Evolutionary conservation across 2,888 invertebrate species (phyloP).

Genomic region (Augochlorella aurata): DNA sequence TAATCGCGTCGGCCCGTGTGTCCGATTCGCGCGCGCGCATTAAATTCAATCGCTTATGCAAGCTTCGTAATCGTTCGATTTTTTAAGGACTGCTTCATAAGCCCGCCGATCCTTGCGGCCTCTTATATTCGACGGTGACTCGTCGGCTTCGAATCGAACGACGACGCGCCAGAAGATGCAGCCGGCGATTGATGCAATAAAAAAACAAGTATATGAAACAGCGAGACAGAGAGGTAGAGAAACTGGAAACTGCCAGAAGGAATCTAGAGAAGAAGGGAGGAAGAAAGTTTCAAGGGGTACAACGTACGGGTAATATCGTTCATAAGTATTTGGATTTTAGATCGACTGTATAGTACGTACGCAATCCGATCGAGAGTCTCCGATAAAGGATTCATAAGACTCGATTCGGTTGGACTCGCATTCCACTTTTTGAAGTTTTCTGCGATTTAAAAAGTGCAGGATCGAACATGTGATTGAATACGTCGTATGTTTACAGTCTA

Average conservation of each 20-base stretch:
- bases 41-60: constrained; percentile 42
- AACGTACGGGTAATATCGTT: constrained; percentile 7
- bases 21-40: neutral
- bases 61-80: constrained; percentile 9
- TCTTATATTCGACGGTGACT: constrained; percentile 39
- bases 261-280: neutral
- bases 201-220: constrained; percentile 17
- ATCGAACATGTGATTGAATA: too few species aligned
- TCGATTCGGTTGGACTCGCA: neutral
- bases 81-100: constrained; percentile 22
- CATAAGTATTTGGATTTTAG: neutral
- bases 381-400: neutral
- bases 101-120: neutral
- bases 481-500: too few species aligned
- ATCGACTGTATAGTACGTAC: neutral
- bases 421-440: neutral
- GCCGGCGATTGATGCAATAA: constrained; percentile 36
- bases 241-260: neutral
- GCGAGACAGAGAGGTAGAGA: constrained; percentile 8
- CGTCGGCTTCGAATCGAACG: neutral
- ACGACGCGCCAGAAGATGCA: constrained; percentile 36
- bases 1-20: constrained; percentile 7
- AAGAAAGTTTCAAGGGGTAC: constrained; percentile 13
- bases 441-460: neutral
- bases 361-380: neutral